phyloP scores from a whole-genome alignment of 2,888 invertebrate genomes.

The Lasiommata megera region DNA sequence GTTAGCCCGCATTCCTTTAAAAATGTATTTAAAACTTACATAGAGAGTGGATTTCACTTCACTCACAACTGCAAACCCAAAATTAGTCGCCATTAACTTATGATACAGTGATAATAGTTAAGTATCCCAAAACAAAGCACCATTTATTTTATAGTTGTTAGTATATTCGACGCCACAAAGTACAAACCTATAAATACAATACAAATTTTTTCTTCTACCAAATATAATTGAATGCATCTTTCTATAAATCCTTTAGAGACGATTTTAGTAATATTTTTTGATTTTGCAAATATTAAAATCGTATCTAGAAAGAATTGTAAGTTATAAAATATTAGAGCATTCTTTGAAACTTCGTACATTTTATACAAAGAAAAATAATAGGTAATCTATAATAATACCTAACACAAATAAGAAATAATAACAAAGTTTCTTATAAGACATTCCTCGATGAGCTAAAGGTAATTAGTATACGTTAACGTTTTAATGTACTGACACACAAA shows the following conservation, averaged over 20 bases:
- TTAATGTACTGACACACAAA: too few relatives aligned
- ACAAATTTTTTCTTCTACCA: background rate
- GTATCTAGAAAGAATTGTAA: background rate
- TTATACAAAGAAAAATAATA: background rate
- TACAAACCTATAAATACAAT: background rate
- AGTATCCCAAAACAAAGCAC: slow-evolving; percentile 48
- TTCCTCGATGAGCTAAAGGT: background rate
- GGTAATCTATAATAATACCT: background rate
- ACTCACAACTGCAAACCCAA: slow-evolving; percentile 80
- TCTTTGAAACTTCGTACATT: background rate
- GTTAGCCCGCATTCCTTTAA: slow-evolving; percentile 71
- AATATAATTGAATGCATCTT: too few relatives aligned
- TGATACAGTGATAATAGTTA: slow-evolving; percentile 54
- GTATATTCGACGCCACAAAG: slow-evolving; percentile 35
- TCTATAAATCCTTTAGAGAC: background rate
- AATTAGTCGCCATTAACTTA: slow-evolving; percentile 72
- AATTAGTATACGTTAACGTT: too few relatives aligned
- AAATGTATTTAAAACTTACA: slow-evolving; percentile 71
- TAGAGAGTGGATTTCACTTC: slow-evolving; percentile 70
- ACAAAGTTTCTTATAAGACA: background rate
- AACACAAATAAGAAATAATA: background rate
- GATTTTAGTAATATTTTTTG: background rate
- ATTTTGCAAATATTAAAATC: background rate
- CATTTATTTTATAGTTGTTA: slow-evolving; percentile 28
- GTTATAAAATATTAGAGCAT: background rate